These are phyloP conservation scores for Dromococcyx pavoninus DNA, from an alignment of 2,797 vertebrate genomes.

Conservation along the genomic window DNA sequence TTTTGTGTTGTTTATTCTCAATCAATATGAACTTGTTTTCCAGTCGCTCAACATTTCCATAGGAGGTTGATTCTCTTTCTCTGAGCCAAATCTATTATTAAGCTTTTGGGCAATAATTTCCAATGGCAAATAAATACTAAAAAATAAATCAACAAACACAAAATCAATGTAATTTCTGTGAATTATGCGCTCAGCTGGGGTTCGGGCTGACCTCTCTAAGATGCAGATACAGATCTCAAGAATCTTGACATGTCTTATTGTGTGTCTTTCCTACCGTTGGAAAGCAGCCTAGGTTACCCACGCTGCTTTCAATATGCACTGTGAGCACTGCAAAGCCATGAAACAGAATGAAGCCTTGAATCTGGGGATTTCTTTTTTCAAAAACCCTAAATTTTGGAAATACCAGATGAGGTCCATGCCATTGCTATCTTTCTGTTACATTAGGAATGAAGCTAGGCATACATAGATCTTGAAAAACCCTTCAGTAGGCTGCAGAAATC, in stretches of 20 bases:
- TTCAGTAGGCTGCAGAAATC: neutral
- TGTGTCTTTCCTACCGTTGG: neutral
- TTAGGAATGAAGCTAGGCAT: neutral
- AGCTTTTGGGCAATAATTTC: neutral
- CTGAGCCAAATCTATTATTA: neutral
- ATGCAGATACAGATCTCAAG: neutral
- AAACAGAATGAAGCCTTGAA: neutral
- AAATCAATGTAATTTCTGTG: neutral
- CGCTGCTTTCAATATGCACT: neutral
- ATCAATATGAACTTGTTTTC: conserved; percentile 5
- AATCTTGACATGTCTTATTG: neutral
- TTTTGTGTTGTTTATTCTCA: neutral
- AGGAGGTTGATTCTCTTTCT: neutral
- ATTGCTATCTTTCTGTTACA: neutral
- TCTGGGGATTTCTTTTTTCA: neutral
- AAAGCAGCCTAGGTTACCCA: neutral
- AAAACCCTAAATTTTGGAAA: neutral
- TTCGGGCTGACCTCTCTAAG: neutral
- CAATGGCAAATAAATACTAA: neutral
- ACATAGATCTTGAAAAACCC: neutral
- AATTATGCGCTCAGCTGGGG: neutral
- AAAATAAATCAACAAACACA: neutral
- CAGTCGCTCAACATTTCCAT: neutral
- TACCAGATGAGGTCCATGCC: neutral
- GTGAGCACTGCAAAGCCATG: neutral